Conservation (phyloP, 2,797 vertebrate species). For the Carcharodon carcharias region DNA sequence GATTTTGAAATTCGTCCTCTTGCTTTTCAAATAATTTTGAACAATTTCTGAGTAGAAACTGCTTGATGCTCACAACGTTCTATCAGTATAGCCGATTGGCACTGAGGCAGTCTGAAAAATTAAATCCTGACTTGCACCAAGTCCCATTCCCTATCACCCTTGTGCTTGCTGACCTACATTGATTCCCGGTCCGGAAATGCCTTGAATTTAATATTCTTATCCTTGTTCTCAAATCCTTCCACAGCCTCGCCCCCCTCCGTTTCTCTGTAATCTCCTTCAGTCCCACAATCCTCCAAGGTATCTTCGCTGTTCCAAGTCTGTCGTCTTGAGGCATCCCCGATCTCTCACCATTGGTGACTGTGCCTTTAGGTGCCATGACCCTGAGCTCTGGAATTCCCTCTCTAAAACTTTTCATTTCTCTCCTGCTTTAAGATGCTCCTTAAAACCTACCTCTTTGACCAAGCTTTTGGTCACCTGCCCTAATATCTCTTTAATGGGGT, state of each 20-base stretch:
- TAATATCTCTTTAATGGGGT: background rate
- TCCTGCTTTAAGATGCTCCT: background rate
- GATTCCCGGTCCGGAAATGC: background rate
- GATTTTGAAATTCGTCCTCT: background rate
- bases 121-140: background rate
- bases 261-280: background rate
- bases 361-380: background rate
- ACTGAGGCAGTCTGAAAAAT: background rate
- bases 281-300: background rate
- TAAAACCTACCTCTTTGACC: background rate
- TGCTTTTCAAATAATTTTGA: background rate
- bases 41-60: background rate
- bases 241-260: no score
- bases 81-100: background rate
- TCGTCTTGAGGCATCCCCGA: background rate
- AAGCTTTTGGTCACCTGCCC: background rate
- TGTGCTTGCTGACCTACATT: background rate
- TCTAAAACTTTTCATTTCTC: background rate
- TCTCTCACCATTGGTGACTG: background rate
- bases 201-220: background rate
- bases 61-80: background rate
- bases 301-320: background rate
- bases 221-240: background rate
- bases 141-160: background rate
- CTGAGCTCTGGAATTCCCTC: no score